phyloP scores from a whole-genome alignment of 2,113 vertebrate species.

The Chaetura pelagica region DNA sequence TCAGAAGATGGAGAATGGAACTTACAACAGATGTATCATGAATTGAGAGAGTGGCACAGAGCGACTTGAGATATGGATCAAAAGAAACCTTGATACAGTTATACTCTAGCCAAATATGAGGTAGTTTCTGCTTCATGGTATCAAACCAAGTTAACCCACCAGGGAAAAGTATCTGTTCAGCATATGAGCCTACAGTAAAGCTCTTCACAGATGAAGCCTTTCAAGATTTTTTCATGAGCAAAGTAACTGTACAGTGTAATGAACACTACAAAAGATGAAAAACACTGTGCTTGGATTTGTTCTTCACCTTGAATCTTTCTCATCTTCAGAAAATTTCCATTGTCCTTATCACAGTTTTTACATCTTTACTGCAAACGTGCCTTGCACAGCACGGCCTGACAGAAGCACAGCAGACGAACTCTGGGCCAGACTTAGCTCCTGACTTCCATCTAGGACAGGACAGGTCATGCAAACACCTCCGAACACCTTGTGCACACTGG shows the following conservation, averaged over 20 bases:
- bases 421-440: background rate
- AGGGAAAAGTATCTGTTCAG: background rate
- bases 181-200: background rate
- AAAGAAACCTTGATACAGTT: background rate
- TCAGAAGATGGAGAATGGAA: accelerated
- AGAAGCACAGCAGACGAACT: background rate
- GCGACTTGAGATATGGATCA: accelerated
- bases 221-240: accelerated
- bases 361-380: background rate
- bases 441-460: background rate
- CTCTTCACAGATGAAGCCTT: background rate
- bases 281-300: background rate
- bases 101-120: background rate
- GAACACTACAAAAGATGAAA: background rate
- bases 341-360: background rate
- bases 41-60: background rate
- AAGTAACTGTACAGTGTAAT: accelerated
- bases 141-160: background rate
- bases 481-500: accelerated
- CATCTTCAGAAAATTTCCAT: background rate
- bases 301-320: background rate
- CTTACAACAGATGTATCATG: accelerated
- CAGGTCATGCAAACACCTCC: background rate
- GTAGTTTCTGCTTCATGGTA: background rate
- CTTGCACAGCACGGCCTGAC: background rate